Percentiles rank a stretch among this genome's conserved stretches.
These are phyloP conservation scores for Zeus faber DNA, from an alignment of 2,113 vertebrate genomes.

Conservation along the genomic window DNA sequence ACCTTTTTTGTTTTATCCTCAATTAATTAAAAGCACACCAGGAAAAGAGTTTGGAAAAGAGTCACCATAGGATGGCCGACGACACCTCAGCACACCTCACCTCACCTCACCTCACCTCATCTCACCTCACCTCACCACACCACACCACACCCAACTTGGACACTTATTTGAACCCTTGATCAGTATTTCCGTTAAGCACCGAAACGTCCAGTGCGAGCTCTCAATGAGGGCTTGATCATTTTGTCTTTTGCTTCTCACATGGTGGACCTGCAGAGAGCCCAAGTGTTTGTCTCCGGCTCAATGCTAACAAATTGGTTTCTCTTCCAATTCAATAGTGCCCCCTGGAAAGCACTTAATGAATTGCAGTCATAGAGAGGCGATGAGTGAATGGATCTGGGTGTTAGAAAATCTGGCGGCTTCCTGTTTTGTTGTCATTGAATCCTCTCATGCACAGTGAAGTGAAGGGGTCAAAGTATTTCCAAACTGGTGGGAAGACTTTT, in stretches of 20 bases:
- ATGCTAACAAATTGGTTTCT: slow-evolving; percentile 15
- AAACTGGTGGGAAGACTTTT: background rate
- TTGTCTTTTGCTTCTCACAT: slow-evolving; percentile 23
- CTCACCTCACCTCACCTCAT: no score
- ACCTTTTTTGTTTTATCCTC: no score
- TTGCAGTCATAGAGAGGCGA: slow-evolving; percentile 34
- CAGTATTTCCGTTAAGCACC: no score
- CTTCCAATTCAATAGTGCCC: slow-evolving; percentile 70
- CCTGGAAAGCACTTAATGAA: slow-evolving; percentile 51
- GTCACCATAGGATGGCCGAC: no score
- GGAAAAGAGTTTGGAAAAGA: no score
- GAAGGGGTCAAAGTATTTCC: background rate
- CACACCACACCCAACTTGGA: slow-evolving; percentile 6
- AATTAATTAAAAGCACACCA: no score
- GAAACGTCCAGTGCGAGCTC: slow-evolving; percentile 6
- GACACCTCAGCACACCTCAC: no score
- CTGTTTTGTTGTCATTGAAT: slow-evolving; percentile 31
- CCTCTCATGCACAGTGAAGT: slow-evolving; percentile 14
- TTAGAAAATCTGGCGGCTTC: slow-evolving; percentile 43
- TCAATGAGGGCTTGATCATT: slow-evolving; percentile 32
- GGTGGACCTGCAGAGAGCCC: slow-evolving; percentile 17
- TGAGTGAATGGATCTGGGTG: background rate
- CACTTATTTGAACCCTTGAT: slow-evolving; percentile 17
- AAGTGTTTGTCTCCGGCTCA: slow-evolving; percentile 22
- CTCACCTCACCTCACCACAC: no score